These are phyloP conservation scores for Lithosia quadra DNA, from an alignment of 2,888 invertebrate species.

Conservation along the genomic window DNA sequence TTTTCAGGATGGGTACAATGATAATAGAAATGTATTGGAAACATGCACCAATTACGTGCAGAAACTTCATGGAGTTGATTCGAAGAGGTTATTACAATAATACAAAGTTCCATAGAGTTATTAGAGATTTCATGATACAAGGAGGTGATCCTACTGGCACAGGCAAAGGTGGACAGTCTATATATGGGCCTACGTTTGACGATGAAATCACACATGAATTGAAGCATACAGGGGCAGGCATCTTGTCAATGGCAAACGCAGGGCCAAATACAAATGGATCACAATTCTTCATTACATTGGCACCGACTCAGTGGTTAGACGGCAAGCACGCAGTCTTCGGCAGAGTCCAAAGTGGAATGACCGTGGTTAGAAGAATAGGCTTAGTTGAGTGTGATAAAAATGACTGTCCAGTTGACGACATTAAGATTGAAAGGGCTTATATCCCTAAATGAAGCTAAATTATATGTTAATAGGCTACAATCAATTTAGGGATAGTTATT, in stretches of 20 bases:
- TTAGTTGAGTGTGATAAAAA: slow-evolving; percentile 97
- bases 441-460: slow-evolving; percentile 85
- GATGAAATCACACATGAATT: slow-evolving; percentile 98
- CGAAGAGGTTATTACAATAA: slow-evolving; percentile 98
- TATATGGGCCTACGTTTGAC: slow-evolving; percentile 97
- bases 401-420: slow-evolving; percentile 96
- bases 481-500: not conserved
- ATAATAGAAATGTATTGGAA: slow-evolving; percentile 99
- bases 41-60: slow-evolving; percentile 98
- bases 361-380: slow-evolving; percentile 96
- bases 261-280: slow-evolving; percentile 99
- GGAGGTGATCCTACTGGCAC: slow-evolving; percentile 99
- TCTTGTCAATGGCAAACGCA: slow-evolving; percentile 99
- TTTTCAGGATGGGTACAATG: slow-evolving; percentile 96
- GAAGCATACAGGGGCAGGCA: slow-evolving; percentile 97
- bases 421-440: slow-evolving; percentile 89
- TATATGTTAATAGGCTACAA: slow-evolving; percentile 91
- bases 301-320: slow-evolving; percentile 99
- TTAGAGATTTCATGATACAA: slow-evolving; percentile 97
- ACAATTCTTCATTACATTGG: slow-evolving; percentile 99
- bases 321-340: slow-evolving; percentile 99
- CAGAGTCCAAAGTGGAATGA: slow-evolving; percentile 95
- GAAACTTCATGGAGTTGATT: slow-evolving; percentile 98
- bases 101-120: slow-evolving; percentile 98
- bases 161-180: slow-evolving; percentile 98